These are phyloP conservation scores for Ceratina australensis DNA, from an alignment of 1,140 invertebrate species.

Conservation along the genomic window DNA sequence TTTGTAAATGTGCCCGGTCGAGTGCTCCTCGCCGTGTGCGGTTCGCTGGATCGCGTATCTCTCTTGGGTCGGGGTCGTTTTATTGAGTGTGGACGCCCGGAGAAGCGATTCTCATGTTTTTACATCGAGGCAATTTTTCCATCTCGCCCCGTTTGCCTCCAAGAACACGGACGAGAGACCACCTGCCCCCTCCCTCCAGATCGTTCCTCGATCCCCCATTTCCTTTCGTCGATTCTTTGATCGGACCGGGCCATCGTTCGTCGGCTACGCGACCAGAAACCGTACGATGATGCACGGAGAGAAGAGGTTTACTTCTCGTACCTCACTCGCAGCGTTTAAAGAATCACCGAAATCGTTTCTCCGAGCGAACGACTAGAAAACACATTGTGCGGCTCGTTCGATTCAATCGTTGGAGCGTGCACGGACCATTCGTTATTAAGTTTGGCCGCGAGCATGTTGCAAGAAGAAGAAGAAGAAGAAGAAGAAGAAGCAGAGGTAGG, in stretches of 20 bases:
- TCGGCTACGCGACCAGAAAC: constrained; percentile 48
- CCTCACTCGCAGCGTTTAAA: background rate
- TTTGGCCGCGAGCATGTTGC: constrained; percentile 53
- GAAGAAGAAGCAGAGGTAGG: background rate
- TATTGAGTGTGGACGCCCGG: constrained; percentile 74
- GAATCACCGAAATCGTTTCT: background rate
- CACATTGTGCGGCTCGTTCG: constrained; percentile 42
- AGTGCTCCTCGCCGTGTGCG: constrained; percentile 33
- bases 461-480: constrained; percentile 1
- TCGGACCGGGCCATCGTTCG: constrained; percentile 50
- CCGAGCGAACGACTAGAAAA: too few species aligned
- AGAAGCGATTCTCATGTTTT: constrained; percentile 78
- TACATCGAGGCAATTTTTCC: constrained; percentile 80
- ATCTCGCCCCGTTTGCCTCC: constrained; percentile 75
- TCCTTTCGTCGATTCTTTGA: constrained; percentile 47
- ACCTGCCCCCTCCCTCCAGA: constrained; percentile 35
- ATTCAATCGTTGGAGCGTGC: constrained; percentile 60
- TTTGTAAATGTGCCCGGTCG: constrained; percentile 37
- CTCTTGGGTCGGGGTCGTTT: constrained; percentile 69
- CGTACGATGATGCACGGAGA: too few species aligned
- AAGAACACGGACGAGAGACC: constrained; percentile 65
- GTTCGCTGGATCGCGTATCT: constrained; percentile 64
- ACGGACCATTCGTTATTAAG: constrained; percentile 58
- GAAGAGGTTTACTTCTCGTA: background rate
- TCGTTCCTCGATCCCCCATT: constrained; percentile 2